A percentile compares a stretch with the other conserved stretches of the same genome.
phyloP scores from a whole-genome alignment of 2,113 vertebrate species.

The Oreotrochilus melanogaster region DNA sequence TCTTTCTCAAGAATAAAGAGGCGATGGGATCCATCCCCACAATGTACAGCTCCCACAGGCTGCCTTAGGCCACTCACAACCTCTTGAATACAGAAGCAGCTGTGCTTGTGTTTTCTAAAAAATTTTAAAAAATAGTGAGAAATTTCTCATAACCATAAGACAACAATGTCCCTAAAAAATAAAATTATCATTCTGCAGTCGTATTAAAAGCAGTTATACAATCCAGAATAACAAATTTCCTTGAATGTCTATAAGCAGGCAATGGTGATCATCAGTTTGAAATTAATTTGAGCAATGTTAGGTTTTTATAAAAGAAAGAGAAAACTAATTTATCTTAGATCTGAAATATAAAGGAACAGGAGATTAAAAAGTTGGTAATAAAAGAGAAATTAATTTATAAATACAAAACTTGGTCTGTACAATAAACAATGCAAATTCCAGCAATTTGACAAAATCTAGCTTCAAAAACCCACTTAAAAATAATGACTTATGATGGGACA shows the following conservation, averaged over 20 bases:
- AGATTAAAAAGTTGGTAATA: background rate
- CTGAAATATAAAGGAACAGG: background rate
- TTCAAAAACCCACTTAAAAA: background rate
- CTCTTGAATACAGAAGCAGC: constrained; percentile 96
- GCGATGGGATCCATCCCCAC: constrained; percentile 93
- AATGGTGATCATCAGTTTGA: background rate
- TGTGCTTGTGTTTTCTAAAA: constrained; percentile 98
- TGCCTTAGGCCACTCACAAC: constrained; percentile 91
- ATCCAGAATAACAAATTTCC: background rate
- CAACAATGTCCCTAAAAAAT: background rate
- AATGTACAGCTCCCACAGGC: constrained; percentile 89
- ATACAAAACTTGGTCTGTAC: background rate
- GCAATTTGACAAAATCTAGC: background rate
- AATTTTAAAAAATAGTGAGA: constrained; percentile 29
- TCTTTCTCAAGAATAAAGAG: constrained; percentile 97
- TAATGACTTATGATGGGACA: background rate
- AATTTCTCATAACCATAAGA: background rate
- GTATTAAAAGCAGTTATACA: background rate
- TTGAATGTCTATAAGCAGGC: background rate
- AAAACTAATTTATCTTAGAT: background rate
- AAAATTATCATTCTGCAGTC: background rate
- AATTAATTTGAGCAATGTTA: background rate
- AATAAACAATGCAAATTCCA: background rate
- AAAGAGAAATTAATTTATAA: background rate
- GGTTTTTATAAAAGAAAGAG: background rate